Evolutionary conservation across 2,888 invertebrate species (phyloP), one percentile per base, ranked within the genome.

Genomic region (Tuberolachnus salignus): DNA sequence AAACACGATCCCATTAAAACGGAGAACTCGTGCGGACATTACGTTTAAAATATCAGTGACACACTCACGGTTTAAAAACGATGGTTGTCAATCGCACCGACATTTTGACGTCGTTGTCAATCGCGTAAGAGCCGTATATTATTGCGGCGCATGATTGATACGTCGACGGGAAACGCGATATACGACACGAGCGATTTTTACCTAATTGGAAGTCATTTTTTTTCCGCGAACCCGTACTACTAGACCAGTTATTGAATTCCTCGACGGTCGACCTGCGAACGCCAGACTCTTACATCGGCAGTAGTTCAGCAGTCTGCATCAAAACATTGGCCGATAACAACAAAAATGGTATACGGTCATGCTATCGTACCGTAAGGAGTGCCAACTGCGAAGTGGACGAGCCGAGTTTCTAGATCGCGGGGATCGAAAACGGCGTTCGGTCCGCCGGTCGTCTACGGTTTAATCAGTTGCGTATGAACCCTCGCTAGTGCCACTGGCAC

Each of bases 141-240:
- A n/a, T 34, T 64, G 51, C 42, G 69, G 67, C 49, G 16, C 78
- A 78, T 78, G 34, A 51, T 44, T 23, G 63, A n/a, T n/a, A 67
- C 49, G 53, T 46, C 19, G 46, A n/a, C n/a, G 49, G 34, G 19
- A 73, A 78, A 34, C 49, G 46, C 67, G 75, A 75, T 67, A 23
- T 57, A 64, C 23, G 69, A 67, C 53, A 74, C 66, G 55, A 74
- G 23, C 55, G 55, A 66, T 64, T 59, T 69, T 63, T 67, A 51
- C 78, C 78, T 78, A 78, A 69, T 78, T 61, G 69, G 78, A 78
- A 69, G 57, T 67, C 78, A 78, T 78, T 59, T 78, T 78, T 59
- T 78, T 78, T 78, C 78, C 57, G 26, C 59, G 78, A 78, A 78
- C 78, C 34, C 49, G 11, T 10, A 49, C 42, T n/a, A n/a, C n/a